phyloP scores from a whole-genome alignment of 2,113 vertebrate species.

The Solea solea region DNA sequence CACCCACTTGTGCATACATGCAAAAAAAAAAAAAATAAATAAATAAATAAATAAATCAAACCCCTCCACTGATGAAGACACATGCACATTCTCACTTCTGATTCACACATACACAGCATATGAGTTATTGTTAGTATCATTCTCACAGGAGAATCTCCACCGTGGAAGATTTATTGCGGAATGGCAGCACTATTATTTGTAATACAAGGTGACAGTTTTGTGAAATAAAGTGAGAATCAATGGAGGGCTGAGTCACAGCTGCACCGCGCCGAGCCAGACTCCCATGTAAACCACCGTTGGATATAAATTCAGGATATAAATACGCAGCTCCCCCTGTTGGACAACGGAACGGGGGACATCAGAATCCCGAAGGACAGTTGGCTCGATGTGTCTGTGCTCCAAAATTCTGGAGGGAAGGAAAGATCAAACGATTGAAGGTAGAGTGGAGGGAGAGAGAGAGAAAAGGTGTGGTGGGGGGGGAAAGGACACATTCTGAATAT shows the following conservation, averaged over 20 bases:
- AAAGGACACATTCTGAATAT: conserved; percentile 33
- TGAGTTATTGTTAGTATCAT: conserved; percentile 50
- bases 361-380: conserved; percentile 26
- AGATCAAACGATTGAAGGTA: conserved; percentile 26
- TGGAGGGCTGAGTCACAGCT: conserved; percentile 44
- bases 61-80: background rate
- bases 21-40: background rate
- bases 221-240: conserved; percentile 52
- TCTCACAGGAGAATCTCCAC: conserved; percentile 28
- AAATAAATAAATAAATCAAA: no score
- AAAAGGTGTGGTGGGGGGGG: background rate
- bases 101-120: conserved; percentile 5
- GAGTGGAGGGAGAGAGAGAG: background rate
- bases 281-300: conserved; percentile 30
- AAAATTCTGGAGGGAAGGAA: conserved; percentile 17
- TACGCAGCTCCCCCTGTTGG: conserved; percentile 50
- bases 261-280: conserved; percentile 21
- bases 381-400: background rate
- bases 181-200: conserved; percentile 26
- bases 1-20: background rate
- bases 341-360: conserved; percentile 6
- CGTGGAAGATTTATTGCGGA: conserved; percentile 48
- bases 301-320: conserved; percentile 26
- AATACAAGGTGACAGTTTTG: conserved; percentile 60
- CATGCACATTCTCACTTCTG: conserved; percentile 11